Base-by-base conservation (phyloP, 2,797 vertebrate genomes). In the Chiloscyllium punctatum region DNA sequence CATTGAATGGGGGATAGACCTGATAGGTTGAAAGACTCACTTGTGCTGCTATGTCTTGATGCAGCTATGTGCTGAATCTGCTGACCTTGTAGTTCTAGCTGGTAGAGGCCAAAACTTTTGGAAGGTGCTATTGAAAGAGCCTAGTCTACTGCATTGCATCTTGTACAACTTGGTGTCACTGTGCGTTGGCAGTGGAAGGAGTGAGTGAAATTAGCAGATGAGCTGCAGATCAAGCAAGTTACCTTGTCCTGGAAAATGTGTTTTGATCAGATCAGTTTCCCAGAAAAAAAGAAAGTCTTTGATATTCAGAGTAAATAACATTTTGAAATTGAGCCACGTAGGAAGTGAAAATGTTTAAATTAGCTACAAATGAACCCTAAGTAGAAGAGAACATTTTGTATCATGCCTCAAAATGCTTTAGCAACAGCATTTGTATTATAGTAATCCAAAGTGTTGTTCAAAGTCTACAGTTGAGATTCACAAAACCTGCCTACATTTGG, bases 401-500 rank as follows among this genome's bases (percentile, higher is more conserved):
- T 94, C 74, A 71, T 95, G 37, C 95, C 66, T 66, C 33, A 69
- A 77, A 25, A 57, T 88, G 84, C 79, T 95, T 84, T 96, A 96
- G 96, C 96, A 96, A 96, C 95, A 96, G 96, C 11, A 82, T 95
- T 95, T 16, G 2, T 86, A n/a, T 94, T 71, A 95, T 27, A 90
- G 42, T 91, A 74, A 68, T 33, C 37, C 62, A 95, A 95, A 96
- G 42, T 94, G 71, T 68, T 37, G 96, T 33, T 96, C 95, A 72
- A 79, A 48, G 42, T 33, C 95, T 96, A 96, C 96, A 96, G 95
- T 62, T 0, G 1, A 84, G 95, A 86, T 95, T 96, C 95, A 37
- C 51, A 96, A 96, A 96, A 96, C 51, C 96, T 96, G 96, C 95
- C 97, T 96, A 96, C 77, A 96, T 97, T 96, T 97, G 96, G 96